phyloP scores from a whole-genome alignment of 2,113 vertebrate genomes.

The Sinocyclocheilus anshuiensis region DNA sequence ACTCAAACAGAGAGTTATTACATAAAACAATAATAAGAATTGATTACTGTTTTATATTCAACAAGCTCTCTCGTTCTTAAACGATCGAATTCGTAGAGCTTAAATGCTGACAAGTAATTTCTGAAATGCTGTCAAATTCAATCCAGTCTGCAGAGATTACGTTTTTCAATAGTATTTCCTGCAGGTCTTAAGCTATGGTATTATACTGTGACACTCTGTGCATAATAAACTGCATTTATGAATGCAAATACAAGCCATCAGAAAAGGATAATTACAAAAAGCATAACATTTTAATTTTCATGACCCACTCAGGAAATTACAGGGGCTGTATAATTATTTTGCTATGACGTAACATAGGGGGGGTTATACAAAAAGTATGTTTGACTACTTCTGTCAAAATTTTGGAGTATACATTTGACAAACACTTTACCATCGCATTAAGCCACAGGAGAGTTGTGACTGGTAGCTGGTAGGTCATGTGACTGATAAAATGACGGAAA shows the following conservation, averaged over 20 bases:
- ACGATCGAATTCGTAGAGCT: neutral
- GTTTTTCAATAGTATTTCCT: neutral
- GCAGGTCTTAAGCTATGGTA: neutral
- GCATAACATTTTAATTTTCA: slow-evolving; percentile 5
- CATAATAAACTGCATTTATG: neutral
- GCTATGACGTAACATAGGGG: neutral
- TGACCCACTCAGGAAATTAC: neutral
- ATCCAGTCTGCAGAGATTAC: slow-evolving; percentile 21
- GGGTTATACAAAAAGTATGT: neutral
- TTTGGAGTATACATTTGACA: neutral
- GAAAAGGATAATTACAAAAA: neutral
- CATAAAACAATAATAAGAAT: slow-evolving; percentile 14
- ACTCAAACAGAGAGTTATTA: slow-evolving; percentile 14
- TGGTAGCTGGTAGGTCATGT: neutral
- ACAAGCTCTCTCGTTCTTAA: neutral
- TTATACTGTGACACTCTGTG: neutral
- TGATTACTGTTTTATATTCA: slow-evolving; percentile 8
- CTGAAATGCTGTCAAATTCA: slow-evolving; percentile 20
- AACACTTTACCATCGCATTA: neutral
- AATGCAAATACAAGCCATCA: neutral
- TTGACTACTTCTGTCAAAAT: neutral
- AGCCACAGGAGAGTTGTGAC: neutral
- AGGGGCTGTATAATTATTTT: slow-evolving; percentile 10
- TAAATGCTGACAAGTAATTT: slow-evolving; percentile 32
- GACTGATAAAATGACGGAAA: no score